Evolutionary conservation across 2,888 invertebrate species (phyloP).

Genomic region (Cordilura impudica): DNA sequence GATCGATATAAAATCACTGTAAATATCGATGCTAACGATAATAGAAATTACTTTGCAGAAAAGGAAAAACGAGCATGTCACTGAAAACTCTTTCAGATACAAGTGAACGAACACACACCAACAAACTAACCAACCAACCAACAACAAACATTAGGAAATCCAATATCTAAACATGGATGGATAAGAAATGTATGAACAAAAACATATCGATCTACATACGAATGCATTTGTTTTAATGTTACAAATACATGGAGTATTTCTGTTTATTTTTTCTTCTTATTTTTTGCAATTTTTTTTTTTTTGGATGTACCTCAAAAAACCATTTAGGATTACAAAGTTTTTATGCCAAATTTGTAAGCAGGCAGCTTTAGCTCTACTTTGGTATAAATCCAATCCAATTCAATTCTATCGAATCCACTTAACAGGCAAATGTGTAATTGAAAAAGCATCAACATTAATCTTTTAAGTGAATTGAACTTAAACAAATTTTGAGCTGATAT

Average conservation of each 20-base stretch:
- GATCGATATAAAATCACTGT: conserved; percentile 69
- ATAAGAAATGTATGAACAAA: conserved; percentile 38
- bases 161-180: conserved; percentile 68
- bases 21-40: conserved; percentile 74
- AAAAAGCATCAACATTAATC: conserved; percentile 77
- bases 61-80: conserved; percentile 53
- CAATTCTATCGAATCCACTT: conserved; percentile 19
- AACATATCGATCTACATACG: conserved; percentile 50
- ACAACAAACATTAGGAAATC: conserved; percentile 74
- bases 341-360: conserved; percentile 49
- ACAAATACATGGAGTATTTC: conserved; percentile 33
- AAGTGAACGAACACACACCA: conserved; percentile 30
- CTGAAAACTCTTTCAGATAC: conserved; percentile 45
- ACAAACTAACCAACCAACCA: too few relatives aligned
- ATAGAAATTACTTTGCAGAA: conserved; percentile 62
- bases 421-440: conserved; percentile 70
- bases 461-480: conserved; percentile 70
- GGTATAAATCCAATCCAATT: background rate
- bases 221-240: conserved; percentile 48
- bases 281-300: background rate
- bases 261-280: conserved; percentile 10
- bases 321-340: conserved; percentile 55
- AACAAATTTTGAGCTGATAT: conserved; percentile 63
- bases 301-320: conserved; percentile 42
- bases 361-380: conserved; percentile 30